Percentiles rank a stretch among this genome's conserved stretches.
Conservation (phyloP, 2,888 invertebrate genomes). For the Diloba caeruleocephala region DNA sequence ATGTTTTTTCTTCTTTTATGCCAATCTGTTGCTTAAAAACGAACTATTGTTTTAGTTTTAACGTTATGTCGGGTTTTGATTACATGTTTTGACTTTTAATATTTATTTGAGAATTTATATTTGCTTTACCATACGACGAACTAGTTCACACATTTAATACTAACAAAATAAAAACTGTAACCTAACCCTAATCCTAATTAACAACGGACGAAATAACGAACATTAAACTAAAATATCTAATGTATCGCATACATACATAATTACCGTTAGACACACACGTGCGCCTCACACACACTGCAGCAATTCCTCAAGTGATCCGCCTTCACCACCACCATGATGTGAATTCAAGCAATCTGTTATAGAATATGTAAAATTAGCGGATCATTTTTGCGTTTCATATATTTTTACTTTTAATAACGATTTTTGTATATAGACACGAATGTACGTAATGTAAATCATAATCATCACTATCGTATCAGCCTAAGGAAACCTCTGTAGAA, state of each 20-base stretch:
- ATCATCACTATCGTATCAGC: too few species aligned
- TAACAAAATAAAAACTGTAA: slow-evolving; percentile 7
- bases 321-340: slow-evolving; percentile 79
- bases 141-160: too few species aligned
- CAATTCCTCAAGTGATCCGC: slow-evolving; percentile 82
- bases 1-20: slow-evolving; percentile 3
- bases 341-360: slow-evolving; percentile 79
- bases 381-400: neutral
- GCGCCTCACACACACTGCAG: slow-evolving; percentile 59
- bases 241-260: slow-evolving; percentile 58
- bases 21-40: slow-evolving; percentile 1
- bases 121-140: too few species aligned
- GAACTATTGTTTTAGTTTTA: slow-evolving; percentile 1
- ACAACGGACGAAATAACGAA: slow-evolving; percentile 51
- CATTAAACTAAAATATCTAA: slow-evolving; percentile 59
- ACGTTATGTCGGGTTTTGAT: neutral
- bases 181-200: slow-evolving; percentile 46
- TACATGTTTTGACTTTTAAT: too few species aligned
- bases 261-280: slow-evolving; percentile 58
- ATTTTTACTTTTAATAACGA: too few species aligned
- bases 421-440: too few species aligned
- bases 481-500: too few species aligned
- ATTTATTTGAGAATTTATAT: too few species aligned
- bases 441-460: too few species aligned
- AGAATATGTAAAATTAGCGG: slow-evolving; percentile 56